phyloP scores from a whole-genome alignment of 2,888 invertebrate genomes.

The Papilio gigon region DNA sequence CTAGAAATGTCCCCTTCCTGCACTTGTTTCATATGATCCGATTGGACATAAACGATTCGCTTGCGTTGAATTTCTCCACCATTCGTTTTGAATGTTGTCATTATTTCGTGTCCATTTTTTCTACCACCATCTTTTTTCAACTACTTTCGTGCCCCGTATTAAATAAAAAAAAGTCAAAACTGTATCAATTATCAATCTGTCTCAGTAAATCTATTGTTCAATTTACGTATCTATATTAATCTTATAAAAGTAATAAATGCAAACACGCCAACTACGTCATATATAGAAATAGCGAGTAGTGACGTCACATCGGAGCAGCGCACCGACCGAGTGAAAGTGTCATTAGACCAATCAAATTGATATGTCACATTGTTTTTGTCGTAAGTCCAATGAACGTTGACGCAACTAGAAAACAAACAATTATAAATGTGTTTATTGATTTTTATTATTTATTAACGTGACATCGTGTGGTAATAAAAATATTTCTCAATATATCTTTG shows the following conservation, averaged over 20 bases:
- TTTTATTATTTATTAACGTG: constrained; percentile 32
- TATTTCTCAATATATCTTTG: constrained; percentile 20
- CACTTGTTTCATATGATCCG: constrained; percentile 3
- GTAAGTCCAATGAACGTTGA: constrained; percentile 15
- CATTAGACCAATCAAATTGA: constrained; percentile 4
- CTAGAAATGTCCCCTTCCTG: constrained; percentile 20
- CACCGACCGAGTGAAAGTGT: constrained; percentile 5
- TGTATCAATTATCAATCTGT: background rate
- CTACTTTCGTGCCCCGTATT: too few species aligned
- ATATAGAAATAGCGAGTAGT: constrained; percentile 6
- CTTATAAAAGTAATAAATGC: background rate
- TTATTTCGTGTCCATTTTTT: background rate
- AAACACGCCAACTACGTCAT: background rate
- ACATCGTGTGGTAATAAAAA: constrained; percentile 34
- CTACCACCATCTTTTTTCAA: background rate
- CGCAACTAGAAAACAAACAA: background rate
- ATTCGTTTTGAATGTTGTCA: background rate
- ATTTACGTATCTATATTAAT: background rate
- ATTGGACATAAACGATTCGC: background rate
- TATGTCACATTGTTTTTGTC: constrained; percentile 10
- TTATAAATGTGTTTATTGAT: constrained; percentile 1
- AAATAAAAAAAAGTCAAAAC: background rate
- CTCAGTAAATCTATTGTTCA: background rate
- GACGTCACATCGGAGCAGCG: constrained; percentile 5
- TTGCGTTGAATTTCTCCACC: background rate